Conservation (phyloP, 64 coral and sea anemone genomes). For the Montipora foliosa region DNA sequence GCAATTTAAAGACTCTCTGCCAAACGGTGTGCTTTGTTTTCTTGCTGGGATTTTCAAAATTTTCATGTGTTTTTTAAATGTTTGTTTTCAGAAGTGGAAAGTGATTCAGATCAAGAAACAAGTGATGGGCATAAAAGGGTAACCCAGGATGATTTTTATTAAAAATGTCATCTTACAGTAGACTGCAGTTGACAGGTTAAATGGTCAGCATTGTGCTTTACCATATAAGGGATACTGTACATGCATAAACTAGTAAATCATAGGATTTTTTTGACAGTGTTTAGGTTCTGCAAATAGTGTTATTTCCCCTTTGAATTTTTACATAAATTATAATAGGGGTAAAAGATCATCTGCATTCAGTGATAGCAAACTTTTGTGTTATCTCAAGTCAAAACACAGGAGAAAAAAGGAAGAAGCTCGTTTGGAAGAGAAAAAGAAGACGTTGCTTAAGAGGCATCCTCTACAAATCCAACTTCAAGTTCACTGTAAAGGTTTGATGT, state of each 20-base stretch:
- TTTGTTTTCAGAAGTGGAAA: constrained; percentile 52
- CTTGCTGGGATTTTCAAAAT: too few relatives aligned
- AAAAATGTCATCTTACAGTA: neutral
- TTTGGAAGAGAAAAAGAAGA: constrained; percentile 84
- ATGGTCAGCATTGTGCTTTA: too few relatives aligned
- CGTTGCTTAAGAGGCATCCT: constrained; percentile 89
- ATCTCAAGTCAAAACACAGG: constrained; percentile 83
- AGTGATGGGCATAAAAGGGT: constrained; percentile 76
- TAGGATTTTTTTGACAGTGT: neutral
- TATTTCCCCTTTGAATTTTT: neutral
- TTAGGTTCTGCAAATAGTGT: neutral
- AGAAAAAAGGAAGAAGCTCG: constrained; percentile 92
- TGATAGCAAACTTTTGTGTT: neutral
- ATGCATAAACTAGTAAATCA: too few relatives aligned
- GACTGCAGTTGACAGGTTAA: too few relatives aligned
- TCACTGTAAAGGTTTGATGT: constrained; percentile 79
- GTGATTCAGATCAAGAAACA: constrained; percentile 89
- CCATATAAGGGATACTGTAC: too few relatives aligned
- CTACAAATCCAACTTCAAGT: constrained; percentile 84
- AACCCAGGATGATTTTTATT: neutral
- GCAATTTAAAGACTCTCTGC: too few relatives aligned
- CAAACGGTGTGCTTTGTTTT: too few relatives aligned
- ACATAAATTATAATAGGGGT: neutral
- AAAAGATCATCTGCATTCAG: too few relatives aligned
- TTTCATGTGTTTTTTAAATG: neutral